phyloP scores from a whole-genome alignment of 2,113 vertebrate genomes.

The Brachyistius frenatus region DNA sequence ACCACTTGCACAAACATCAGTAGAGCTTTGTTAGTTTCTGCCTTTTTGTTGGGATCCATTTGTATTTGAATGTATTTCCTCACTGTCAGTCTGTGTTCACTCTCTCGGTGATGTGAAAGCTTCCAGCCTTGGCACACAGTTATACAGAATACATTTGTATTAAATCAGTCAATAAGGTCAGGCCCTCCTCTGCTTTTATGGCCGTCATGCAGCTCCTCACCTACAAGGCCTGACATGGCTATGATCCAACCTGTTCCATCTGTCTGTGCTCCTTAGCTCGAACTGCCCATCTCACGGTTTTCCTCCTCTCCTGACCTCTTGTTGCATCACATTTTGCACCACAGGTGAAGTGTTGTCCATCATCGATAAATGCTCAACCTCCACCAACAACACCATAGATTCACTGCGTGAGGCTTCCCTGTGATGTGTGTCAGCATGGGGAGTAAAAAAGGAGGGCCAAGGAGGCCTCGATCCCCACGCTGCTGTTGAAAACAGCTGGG shows the following conservation, averaged over 20 bases:
- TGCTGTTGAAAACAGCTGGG: constrained; percentile 74
- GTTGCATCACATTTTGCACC: constrained; percentile 10
- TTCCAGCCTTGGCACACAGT: constrained; percentile 42
- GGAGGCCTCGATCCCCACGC: constrained; percentile 56
- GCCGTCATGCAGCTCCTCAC: constrained; percentile 37
- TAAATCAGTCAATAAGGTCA: constrained; percentile 58
- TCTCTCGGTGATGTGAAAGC: constrained; percentile 22
- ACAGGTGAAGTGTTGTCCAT: constrained; percentile 7
- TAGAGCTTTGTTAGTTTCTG: neutral
- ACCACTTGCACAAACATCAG: neutral
- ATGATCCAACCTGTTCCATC: constrained; percentile 61
- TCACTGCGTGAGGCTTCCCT: neutral
- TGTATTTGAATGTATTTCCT: constrained; percentile 18
- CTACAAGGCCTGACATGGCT: constrained; percentile 55
- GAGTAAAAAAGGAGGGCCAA: constrained; percentile 32
- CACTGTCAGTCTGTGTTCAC: neutral
- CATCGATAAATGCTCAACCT: constrained; percentile 3
- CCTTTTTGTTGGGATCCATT: constrained; percentile 19
- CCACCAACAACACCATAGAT: neutral
- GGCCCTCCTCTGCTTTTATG: constrained; percentile 42
- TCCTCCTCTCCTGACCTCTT: constrained; percentile 5
- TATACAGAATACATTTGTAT: constrained; percentile 43
- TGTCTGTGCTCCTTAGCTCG: constrained; percentile 46
- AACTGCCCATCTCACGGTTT: constrained; percentile 16
- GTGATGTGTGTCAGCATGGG: constrained; percentile 4